Conservation (phyloP, 2,113 vertebrate genomes). For the Menura novaehollandiae region DNA sequence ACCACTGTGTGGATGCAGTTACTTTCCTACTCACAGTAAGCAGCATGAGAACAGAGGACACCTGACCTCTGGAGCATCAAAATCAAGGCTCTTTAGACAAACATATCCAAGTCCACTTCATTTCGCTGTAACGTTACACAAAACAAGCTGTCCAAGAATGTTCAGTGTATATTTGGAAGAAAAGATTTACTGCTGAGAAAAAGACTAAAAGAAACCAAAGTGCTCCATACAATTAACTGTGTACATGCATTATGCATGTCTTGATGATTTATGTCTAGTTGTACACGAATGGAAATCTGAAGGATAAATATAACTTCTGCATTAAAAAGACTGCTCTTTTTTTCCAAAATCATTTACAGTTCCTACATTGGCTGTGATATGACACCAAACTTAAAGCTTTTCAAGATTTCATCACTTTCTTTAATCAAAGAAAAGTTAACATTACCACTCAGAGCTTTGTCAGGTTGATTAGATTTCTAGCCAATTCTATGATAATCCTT, state of each 20-base stretch:
- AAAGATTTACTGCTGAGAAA: neutral
- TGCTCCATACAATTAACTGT: neutral
- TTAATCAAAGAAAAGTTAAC: slow-evolving; percentile 4
- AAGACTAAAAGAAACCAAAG: neutral
- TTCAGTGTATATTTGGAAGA: neutral
- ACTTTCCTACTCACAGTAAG: neutral
- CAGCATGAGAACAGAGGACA: neutral
- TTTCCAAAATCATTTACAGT: neutral
- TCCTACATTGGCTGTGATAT: neutral
- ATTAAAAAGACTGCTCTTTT: neutral
- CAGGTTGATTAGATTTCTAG: neutral
- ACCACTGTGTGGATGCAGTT: neutral
- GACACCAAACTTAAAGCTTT: neutral
- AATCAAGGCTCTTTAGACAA: neutral
- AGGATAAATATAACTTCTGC: neutral
- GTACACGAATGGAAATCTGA: neutral
- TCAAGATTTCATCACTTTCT: neutral
- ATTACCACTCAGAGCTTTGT: neutral
- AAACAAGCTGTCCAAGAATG: neutral
- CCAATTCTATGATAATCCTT: neutral
- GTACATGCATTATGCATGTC: neutral
- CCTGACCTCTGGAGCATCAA: neutral
- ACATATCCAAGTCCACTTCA: neutral
- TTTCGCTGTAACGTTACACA: neutral
- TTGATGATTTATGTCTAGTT: neutral